Base-by-base conservation (phyloP, 2,888 invertebrate species). In the Drosophila eohydei region DNA sequence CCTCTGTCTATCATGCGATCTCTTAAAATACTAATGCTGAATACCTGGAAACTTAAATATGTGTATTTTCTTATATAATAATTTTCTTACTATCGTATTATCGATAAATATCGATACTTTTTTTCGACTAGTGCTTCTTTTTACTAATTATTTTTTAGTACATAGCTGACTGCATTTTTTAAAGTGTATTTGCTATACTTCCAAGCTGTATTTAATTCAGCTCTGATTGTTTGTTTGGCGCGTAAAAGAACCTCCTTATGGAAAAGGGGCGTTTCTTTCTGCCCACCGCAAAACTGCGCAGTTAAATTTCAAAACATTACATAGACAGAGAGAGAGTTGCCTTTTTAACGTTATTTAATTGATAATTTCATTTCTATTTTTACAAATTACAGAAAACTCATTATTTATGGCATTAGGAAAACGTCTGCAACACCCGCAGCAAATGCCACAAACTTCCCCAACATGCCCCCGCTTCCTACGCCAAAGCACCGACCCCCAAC, bases 361-460 rank as follows among this genome's bases (percentile, higher is more conserved):
- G 9, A 55, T 48, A 52, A 46, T 44, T 81, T 40, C n/a, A 54
- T 40, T 30, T 54, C 21, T 21, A 21, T 21, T 67, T 68, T 56
- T 57, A 30, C 30, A 71, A 86, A 73, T 77, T 66, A 67, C 56
- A 63, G 56, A 81, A 83, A 86, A 74, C 78, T 83, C 83, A 83
- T 83, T 65, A 83, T 86, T 83, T 83, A 83, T 86, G 76, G 72
- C 70, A 16, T 65, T 61, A 28, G 44, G 38, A n/a, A n/a, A 48
- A 51, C 21, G 43, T 50, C 63, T 43, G 55, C 48, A 46, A 54
- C 80, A 80, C 80, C 80, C 78, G 68, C 76, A 78, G 59, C 65
- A 67, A 43, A 59, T 11, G 54, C 46, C 58, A 4, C 28, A 16
- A 1, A 14, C 2, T 14, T 4, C n/a, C 9, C 36, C 16, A 21